These are phyloP conservation scores for Lagria hirta DNA, from an alignment of 2,888 invertebrate species.

Conservation along the genomic window DNA sequence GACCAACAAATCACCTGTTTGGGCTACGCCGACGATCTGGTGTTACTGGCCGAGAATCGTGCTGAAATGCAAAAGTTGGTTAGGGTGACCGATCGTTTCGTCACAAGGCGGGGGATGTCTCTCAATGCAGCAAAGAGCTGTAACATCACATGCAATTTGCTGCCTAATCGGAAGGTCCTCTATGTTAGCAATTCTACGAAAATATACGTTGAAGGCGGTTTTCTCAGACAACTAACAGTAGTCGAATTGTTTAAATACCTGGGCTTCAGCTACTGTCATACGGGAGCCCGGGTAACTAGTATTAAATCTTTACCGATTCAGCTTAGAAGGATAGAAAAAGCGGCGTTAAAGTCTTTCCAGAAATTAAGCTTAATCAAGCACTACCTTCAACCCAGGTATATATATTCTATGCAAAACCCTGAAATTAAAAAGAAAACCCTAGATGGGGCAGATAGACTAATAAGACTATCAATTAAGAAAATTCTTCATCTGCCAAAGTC, in stretches of 20 bases:
- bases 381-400: neutral
- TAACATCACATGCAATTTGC: neutral
- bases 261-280: too few species aligned
- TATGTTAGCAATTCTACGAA: too few species aligned
- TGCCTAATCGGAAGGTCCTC: neutral
- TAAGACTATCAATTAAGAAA: neutral
- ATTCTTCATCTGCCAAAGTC: neutral
- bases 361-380: neutral
- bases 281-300: neutral
- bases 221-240: neutral
- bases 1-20: too few species aligned
- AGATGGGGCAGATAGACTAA: neutral
- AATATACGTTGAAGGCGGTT: neutral
- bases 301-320: neutral
- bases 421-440: too few species aligned
- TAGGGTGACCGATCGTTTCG: too few species aligned
- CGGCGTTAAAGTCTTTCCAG: neutral
- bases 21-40: too few species aligned
- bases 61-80: too few species aligned
- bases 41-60: too few species aligned
- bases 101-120: too few species aligned
- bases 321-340: neutral
- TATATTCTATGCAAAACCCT: neutral
- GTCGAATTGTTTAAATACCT: too few species aligned
- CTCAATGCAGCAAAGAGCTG: neutral